Base-by-base conservation (phyloP, 2,888 invertebrate genomes). In the Melangyna quadrimaculata region DNA sequence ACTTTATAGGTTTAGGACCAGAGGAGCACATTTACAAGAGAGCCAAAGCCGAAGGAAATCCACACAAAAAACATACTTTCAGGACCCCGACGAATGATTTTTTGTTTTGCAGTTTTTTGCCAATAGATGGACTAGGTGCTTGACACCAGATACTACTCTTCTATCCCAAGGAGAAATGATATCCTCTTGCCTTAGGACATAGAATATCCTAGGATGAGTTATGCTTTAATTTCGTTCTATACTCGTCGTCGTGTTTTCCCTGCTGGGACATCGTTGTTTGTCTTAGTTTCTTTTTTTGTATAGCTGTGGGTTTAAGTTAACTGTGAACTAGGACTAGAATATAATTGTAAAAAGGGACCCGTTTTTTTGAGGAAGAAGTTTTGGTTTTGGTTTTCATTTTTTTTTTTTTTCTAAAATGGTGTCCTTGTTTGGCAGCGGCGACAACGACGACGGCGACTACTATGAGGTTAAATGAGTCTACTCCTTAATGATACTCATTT, bases 401-500 rank as follows among this genome's bases (percentile, higher is more conserved):
- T 55, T 32, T 9, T 17, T 55, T 29, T 55, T 32, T 7, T 70
- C 32, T 43, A 37, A 69, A 43, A 55, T 78, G 19, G 69, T 70
- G 65, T 78, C 78, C 70, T 78, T 78, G 78, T 74, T 83, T 70
- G 73, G 83, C 55, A 40, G 48, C 32, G 17, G 19, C 61, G 37
- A 19, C 82, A 35, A 35, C 32, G 14, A 8, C 24, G 6, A 57
- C 17, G 17, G 43, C 43, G 24, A 65, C 53, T 40, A 35, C 82
- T 51, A 53, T 27, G 79, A 72, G 84, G 78, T 75, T 84, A 75
- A 79, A 79, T 84, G 75, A 72, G 84, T 84, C 71, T 84, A 71
- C 48, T 75, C 75, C 72, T 53, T 84, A 84, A 84, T 84, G 84
- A 80, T 72, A 75, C 75, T 79, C 84, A 84, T 84, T 84, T 80